Percentiles rank a stretch among this genome's conserved stretches.
These are phyloP conservation scores for Notocelia uddmanniana DNA, from an alignment of 2,888 invertebrate genomes.

Conservation along the genomic window DNA sequence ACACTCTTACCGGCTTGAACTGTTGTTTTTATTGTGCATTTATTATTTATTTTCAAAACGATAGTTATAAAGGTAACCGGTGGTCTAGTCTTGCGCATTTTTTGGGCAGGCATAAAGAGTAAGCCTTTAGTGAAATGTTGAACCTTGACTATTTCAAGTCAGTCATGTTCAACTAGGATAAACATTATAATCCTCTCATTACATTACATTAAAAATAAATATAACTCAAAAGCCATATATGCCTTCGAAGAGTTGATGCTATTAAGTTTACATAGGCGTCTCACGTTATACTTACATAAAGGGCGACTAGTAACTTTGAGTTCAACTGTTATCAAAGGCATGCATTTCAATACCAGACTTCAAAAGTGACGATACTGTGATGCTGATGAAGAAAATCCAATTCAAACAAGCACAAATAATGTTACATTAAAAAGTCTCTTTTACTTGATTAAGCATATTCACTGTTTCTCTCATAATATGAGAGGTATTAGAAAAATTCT, in stretches of 20 bases:
- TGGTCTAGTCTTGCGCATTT: no score
- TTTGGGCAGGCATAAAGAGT: no score
- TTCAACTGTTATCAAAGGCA: background rate
- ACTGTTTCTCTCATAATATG: constrained; percentile 37
- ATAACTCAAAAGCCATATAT: background rate
- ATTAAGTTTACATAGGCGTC: constrained; percentile 19
- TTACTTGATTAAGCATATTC: constrained; percentile 12
- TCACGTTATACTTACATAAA: background rate
- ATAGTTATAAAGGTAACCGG: background rate
- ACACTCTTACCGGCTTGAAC: background rate
- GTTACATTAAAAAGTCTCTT: constrained; percentile 4
- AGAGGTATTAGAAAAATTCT: constrained; percentile 39
- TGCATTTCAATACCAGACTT: background rate
- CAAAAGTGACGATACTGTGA: no score
- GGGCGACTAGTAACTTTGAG: background rate
- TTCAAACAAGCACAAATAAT: background rate
- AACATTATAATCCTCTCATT: background rate
- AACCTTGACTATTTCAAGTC: background rate
- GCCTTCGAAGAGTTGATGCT: background rate
- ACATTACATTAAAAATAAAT: background rate
- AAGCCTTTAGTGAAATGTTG: background rate
- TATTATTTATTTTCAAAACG: no score
- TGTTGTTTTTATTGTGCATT: no score
- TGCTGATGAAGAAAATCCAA: background rate
- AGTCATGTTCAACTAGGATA: background rate